Percentiles rank a stretch among this genome's conserved stretches.
Evolutionary conservation across 2,797 vertebrate species (phyloP).

Genomic region (Artibeus lituratus): DNA sequence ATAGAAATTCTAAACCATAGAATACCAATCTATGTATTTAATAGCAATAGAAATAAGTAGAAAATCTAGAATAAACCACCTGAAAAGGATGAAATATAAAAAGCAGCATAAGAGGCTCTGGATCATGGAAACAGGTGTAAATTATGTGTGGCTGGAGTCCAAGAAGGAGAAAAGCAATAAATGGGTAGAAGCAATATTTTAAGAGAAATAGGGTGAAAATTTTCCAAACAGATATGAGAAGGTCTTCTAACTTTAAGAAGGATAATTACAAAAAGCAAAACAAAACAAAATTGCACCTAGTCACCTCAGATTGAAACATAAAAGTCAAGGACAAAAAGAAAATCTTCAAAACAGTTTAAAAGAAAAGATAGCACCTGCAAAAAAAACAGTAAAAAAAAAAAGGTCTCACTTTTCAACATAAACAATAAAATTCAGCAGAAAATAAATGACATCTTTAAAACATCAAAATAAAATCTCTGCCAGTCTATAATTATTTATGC

Average conservation of each 20-base stretch:
- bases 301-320: not conserved
- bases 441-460: not conserved
- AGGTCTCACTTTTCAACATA: not conserved
- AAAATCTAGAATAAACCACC: not conserved
- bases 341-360: not conserved
- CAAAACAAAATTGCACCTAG: not conserved
- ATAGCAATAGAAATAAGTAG: not conserved
- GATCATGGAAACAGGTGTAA: not conserved
- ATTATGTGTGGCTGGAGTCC: not conserved
- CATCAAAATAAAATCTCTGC: not conserved
- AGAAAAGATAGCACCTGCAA: not conserved
- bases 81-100: not conserved
- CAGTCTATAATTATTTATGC: not conserved
- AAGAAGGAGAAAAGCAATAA: not conserved
- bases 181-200: not conserved
- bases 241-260: not conserved
- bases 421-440: not conserved
- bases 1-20: slow-evolving; percentile 11
- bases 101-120: not conserved
- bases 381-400: not conserved
- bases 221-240: not conserved
- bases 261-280: not conserved
- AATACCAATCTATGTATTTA: not conserved
- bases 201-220: not conserved
- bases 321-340: not conserved